Evolutionary conservation across 2,797 vertebrate genomes (phyloP).

Genomic region (Crenichthys baileyi): DNA sequence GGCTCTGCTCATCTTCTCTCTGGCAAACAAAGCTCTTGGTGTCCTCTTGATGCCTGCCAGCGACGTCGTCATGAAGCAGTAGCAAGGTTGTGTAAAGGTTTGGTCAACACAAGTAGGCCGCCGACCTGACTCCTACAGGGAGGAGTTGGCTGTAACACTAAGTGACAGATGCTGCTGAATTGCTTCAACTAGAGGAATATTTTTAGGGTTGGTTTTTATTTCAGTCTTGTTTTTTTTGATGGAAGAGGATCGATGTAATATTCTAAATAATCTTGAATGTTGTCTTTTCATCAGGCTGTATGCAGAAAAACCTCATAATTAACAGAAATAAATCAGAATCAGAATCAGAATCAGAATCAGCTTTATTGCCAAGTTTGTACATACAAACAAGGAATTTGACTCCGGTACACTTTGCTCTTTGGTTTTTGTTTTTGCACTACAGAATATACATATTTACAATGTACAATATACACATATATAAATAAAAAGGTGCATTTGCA

Average conservation of each 20-base stretch:
- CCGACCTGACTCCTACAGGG: constrained; percentile 6
- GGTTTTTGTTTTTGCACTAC: too few species aligned
- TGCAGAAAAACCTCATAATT: too few species aligned
- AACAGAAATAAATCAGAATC: too few species aligned
- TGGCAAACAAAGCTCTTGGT: constrained; percentile 31
- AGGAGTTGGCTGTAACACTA: constrained; percentile 18
- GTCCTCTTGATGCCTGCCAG: constrained; percentile 32
- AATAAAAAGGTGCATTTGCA: too few species aligned
- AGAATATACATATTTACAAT: too few species aligned
- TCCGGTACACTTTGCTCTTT: too few species aligned
- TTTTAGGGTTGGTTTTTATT: constrained; percentile 6
- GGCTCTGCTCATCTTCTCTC: constrained; percentile 26
- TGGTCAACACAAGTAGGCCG: constrained; percentile 43
- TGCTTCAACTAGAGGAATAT: constrained; percentile 15
- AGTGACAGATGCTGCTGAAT: constrained; percentile 25
- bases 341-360: too few species aligned
- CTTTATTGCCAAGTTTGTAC: too few species aligned
- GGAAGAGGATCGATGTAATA: neutral
- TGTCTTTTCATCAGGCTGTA: too few species aligned
- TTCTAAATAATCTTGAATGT: too few species aligned
- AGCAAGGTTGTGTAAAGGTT: constrained; percentile 54
- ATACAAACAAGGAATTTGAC: too few species aligned
- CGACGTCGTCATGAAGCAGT: constrained; percentile 27
- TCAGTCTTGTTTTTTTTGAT: constrained; percentile 2
- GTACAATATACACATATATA: too few species aligned